Evolutionary conservation across 1,140 invertebrate species (phyloP).

Genomic region (Bombus sibiricus): DNA sequence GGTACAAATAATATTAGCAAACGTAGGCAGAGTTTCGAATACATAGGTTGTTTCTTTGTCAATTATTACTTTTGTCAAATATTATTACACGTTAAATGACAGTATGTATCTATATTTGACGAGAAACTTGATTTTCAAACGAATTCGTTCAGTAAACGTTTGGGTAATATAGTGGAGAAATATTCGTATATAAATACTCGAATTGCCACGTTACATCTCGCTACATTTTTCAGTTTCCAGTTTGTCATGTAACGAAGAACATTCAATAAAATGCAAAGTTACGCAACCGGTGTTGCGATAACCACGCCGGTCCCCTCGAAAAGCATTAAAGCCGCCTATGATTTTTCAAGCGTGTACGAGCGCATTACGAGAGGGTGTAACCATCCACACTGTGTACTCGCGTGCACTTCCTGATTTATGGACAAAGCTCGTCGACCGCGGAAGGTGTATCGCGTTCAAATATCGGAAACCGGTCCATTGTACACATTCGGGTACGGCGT

Average conservation of each 20-base stretch:
- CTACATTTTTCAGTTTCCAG: neutral
- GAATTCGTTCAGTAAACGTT: too few species aligned
- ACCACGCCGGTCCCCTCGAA: neutral
- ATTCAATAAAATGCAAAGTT: neutral
- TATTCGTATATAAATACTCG: too few species aligned
- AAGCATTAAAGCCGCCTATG: neutral
- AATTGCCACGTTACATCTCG: neutral
- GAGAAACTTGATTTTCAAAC: too few species aligned
- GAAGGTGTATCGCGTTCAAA: slow-evolving; percentile 44
- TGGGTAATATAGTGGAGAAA: too few species aligned
- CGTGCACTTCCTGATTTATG: slow-evolving; percentile 26
- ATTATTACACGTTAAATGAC: too few species aligned
- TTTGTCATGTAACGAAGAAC: neutral
- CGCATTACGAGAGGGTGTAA: slow-evolving; percentile 7
- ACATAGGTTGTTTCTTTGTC: neutral
- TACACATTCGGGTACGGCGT: slow-evolving; percentile 35
- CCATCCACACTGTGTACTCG: slow-evolving; percentile 2
- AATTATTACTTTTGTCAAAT: neutral
- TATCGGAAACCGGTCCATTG: slow-evolving; percentile 56
- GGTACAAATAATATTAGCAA: neutral
- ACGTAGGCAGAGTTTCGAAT: neutral
- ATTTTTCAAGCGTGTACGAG: slow-evolving; percentile 13
- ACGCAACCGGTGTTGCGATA: neutral
- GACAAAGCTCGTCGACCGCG: slow-evolving; percentile 17
- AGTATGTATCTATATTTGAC: too few species aligned